These are phyloP conservation scores for Trilocha varians DNA, from an alignment of 2,888 invertebrate genomes.

Conservation along the genomic window DNA sequence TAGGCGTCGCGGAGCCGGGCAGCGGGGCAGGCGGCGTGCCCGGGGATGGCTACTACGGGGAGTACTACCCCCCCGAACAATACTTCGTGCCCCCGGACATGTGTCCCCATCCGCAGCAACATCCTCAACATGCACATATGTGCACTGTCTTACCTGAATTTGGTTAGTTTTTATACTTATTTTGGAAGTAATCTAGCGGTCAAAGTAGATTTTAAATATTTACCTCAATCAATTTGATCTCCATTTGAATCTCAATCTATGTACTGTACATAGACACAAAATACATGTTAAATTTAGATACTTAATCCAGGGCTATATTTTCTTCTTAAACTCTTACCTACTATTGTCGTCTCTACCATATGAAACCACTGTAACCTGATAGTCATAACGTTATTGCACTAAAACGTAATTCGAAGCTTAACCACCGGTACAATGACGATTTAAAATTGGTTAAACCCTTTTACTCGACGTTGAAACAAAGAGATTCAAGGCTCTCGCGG, in stretches of 20 bases:
- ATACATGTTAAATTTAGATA: too few species aligned
- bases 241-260: too few species aligned
- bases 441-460: slow-evolving; percentile 34
- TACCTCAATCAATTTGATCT: too few species aligned
- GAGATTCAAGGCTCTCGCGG: slow-evolving; percentile 45
- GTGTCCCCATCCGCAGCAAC: slow-evolving; percentile 76
- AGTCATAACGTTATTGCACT: neutral
- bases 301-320: too few species aligned
- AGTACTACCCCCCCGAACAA: slow-evolving; percentile 74
- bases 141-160: slow-evolving; percentile 83
- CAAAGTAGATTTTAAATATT: too few species aligned
- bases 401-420: slow-evolving; percentile 10
- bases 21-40: slow-evolving; percentile 49
- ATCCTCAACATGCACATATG: slow-evolving; percentile 75
- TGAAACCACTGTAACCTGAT: neutral
- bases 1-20: slow-evolving; percentile 64
- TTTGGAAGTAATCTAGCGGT: neutral
- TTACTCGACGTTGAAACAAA: slow-evolving; percentile 40
- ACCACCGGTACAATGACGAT: slow-evolving; percentile 21
- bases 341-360: too few species aligned
- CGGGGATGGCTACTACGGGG: slow-evolving; percentile 64
- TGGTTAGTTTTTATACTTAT: slow-evolving; percentile 64
- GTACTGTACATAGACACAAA: too few species aligned
- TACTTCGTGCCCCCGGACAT: slow-evolving; percentile 73
- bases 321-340: too few species aligned